Evolutionary conservation across 2,888 invertebrate species (phyloP).

Genomic region (Megamerina dolium): DNA sequence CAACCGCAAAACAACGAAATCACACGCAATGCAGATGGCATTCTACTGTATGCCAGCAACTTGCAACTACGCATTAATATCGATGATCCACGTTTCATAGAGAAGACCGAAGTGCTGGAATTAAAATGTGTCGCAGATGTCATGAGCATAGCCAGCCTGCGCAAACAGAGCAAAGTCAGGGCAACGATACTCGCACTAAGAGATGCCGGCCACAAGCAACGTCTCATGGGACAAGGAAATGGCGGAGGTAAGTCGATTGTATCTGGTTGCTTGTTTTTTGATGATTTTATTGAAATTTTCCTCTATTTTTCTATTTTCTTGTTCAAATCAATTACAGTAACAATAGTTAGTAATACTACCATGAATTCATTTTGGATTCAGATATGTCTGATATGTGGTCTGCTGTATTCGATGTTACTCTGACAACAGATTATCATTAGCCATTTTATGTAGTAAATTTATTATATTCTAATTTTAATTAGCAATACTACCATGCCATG

Average conservation of each 20-base stretch:
- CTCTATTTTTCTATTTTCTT: not conserved
- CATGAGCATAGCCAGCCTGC: constrained; percentile 36
- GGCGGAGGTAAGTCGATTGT: constrained; percentile 12
- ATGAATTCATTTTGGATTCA: not conserved
- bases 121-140: constrained; percentile 46
- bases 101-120: constrained; percentile 42
- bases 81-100: constrained; percentile 45
- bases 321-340: too few relatives aligned
- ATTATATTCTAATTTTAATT: too few relatives aligned
- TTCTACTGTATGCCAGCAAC: constrained; percentile 43
- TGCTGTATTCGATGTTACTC: too few relatives aligned
- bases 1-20: constrained; percentile 48
- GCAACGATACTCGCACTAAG: constrained; percentile 43
- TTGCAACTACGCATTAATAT: constrained; percentile 46
- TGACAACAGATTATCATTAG: too few relatives aligned
- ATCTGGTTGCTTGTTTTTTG: too few relatives aligned
- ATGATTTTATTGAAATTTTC: not conserved
- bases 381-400: not conserved
- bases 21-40: constrained; percentile 43
- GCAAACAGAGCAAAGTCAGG: constrained; percentile 38
- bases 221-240: constrained; percentile 35
- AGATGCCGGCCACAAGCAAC: constrained; percentile 46
- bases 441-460: too few relatives aligned
- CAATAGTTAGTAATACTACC: not conserved
- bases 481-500: too few relatives aligned